Base-by-base conservation (phyloP, 2,113 vertebrate species). In the Nanorana parkeri region DNA sequence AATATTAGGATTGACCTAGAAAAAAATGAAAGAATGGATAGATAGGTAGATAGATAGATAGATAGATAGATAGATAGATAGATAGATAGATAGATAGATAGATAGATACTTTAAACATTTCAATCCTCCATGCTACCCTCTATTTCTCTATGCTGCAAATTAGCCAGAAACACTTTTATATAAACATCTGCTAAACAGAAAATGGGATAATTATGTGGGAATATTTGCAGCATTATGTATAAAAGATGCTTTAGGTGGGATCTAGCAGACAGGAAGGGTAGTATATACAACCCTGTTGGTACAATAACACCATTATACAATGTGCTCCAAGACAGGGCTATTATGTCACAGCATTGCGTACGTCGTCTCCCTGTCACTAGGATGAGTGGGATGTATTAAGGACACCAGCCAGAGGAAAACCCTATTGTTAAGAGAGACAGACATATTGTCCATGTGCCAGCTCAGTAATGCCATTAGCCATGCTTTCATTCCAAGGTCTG, bases 401-500 rank as follows among this genome's bases (percentile, higher is more conserved):
- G 75, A 77, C 60, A 65, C 61, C 23, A 63, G 60, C 24, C 17
- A 66, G 51, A 81, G 68, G 79, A 82, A 82, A 74, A 66, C 24
- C 71, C 72, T 47, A 75, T 82, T 82, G 69, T 82, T 82, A 26
- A 41, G 15, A 56, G 41, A 56, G 69, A 64, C 66, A 63, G 80
- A 63, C 20, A 51, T 41, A 41, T n/a, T 52, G 15, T 82, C 55
- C 69, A 61, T 82, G 80, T 82, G 41, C 80, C 80, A 36, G 63
- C 69, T 82, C 29, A 74, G 56, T 55, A 67, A 75, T 82, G 80
- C 68, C 63, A 29, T 66, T 32, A 73, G 51, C 47, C 15, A 20
- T 51, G 13, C 32, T 81, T 81, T 74, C 26, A n/a, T 69, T 81
- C 75, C 75, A 71, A 67, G 80, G 69, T 82, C 19, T 73, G 69